These are phyloP conservation scores for Acrobasis repandana DNA, from an alignment of 2,888 invertebrate genomes.

Conservation along the genomic window DNA sequence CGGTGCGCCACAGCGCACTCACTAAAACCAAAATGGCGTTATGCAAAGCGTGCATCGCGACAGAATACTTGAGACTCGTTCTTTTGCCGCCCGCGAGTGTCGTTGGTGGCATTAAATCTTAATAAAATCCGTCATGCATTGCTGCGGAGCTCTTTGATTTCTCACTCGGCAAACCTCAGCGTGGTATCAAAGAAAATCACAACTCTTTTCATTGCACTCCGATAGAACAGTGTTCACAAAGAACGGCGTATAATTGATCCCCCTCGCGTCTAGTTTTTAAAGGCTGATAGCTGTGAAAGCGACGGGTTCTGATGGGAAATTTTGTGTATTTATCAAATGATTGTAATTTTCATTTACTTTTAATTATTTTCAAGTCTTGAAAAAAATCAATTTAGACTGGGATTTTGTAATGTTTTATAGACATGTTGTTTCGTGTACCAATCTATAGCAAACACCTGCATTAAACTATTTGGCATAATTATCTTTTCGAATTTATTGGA, in stretches of 20 bases:
- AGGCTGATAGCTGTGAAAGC: conserved; percentile 45
- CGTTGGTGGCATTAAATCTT: conserved; percentile 82
- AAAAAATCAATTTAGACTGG: too few relatives aligned
- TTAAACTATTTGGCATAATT: too few relatives aligned
- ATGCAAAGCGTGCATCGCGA: conserved; percentile 75
- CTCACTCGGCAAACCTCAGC: conserved; percentile 81
- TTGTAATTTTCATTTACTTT: neutral
- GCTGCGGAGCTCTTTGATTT: conserved; percentile 78
- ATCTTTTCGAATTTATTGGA: too few relatives aligned
- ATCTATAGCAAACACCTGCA: too few relatives aligned
- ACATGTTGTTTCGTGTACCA: too few relatives aligned
- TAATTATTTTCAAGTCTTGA: neutral
- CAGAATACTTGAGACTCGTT: conserved; percentile 76
- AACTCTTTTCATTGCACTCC: conserved; percentile 82
- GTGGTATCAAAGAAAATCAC: conserved; percentile 81
- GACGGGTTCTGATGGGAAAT: conserved; percentile 25
- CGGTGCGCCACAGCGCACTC: conserved; percentile 54
- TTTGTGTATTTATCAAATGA: conserved; percentile 15
- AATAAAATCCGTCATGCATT: conserved; percentile 82
- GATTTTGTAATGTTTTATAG: too few relatives aligned
- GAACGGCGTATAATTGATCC: conserved; percentile 74
- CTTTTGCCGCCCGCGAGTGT: conserved; percentile 81
- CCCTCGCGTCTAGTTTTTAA: conserved; percentile 57
- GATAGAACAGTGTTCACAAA: conserved; percentile 75
- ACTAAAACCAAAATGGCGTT: conserved; percentile 74